Evolutionary conservation across 2,888 invertebrate genomes (phyloP).

Genomic region (Aleiodes testaceus): DNA sequence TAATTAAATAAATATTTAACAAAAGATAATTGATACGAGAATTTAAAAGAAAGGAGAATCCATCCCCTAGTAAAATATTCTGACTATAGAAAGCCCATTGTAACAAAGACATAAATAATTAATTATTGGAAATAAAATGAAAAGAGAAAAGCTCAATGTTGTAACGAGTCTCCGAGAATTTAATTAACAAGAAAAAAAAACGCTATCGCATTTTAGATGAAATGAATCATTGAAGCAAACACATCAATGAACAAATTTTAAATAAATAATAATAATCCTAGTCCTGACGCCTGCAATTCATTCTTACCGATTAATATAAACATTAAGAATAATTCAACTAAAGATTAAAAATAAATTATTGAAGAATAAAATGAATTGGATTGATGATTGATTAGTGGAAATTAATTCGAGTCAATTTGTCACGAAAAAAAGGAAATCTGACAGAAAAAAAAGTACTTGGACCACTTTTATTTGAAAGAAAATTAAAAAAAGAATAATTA

Average conservation of each 20-base stretch:
- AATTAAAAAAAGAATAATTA: conserved; percentile 6
- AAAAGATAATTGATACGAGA: not conserved
- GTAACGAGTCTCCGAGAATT: conserved; percentile 21
- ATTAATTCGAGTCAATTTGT: conserved; percentile 3
- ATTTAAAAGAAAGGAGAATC: conserved; percentile 1
- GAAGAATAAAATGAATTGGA: not conserved
- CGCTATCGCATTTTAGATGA: conserved; percentile 24
- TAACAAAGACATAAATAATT: conserved; percentile 10
- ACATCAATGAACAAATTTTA: not conserved
- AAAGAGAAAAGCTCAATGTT: conserved; percentile 26
- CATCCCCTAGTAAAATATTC: conserved; percentile 22
- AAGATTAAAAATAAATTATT: no score
- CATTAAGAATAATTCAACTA: not conserved
- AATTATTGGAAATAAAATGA: conserved; percentile 25
- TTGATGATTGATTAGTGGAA: not conserved
- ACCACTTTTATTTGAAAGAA: conserved; percentile 17
- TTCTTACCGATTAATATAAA: conserved; percentile 16
- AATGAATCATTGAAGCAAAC: not conserved
- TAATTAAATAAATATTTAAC: conserved; percentile 4
- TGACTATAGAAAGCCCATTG: conserved; percentile 18
- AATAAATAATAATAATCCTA: conserved; percentile 8
- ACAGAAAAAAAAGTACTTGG: conserved; percentile 27
- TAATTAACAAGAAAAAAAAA: conserved; percentile 4
- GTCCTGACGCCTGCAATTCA: conserved; percentile 16
- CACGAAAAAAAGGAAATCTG: conserved; percentile 3